phyloP scores from a whole-genome alignment of 37 sponge, comb jelly and placozoan species.

The Hexactinellida sp. region DNA sequence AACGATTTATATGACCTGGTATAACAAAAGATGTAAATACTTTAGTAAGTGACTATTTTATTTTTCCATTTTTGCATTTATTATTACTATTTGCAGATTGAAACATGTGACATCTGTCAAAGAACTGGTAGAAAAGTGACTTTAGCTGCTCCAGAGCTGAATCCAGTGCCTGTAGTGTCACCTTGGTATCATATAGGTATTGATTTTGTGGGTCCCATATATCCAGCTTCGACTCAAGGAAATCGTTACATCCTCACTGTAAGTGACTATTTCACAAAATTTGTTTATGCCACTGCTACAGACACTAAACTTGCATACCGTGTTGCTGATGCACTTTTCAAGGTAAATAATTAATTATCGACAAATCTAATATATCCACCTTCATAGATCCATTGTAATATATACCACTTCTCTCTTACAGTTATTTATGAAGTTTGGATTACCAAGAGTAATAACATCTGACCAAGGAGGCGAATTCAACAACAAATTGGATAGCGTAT shows the following conservation, averaged over 20 bases:
- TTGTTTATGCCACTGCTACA: constrained; percentile 34
- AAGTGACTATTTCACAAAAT: constrained; percentile 55
- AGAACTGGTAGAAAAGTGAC: constrained; percentile 26
- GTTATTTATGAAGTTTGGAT: constrained; percentile 22
- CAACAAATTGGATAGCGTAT: constrained; percentile 21
- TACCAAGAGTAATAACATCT: constrained; percentile 33
- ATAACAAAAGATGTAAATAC: constrained; percentile 31
- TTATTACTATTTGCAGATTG: constrained; percentile 18
- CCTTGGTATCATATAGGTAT: constrained; percentile 62
- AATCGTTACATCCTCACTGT: constrained; percentile 39
- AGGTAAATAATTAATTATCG: constrained; percentile 25
- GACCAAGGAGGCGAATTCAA: constrained; percentile 39
- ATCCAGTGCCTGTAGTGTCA: constrained; percentile 47
- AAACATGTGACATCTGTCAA: constrained; percentile 52
- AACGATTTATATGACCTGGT: constrained; percentile 44
- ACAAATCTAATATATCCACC: background rate
- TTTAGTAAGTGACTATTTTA: constrained; percentile 27
- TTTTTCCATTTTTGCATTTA: background rate
- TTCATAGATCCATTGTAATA: background rate
- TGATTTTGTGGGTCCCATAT: constrained; percentile 51
- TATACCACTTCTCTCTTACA: background rate
- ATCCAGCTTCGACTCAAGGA: constrained; percentile 19
- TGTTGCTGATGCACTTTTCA: constrained; percentile 43
- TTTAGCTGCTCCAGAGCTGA: constrained; percentile 35
- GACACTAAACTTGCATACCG: constrained; percentile 25